Conservation (phyloP, 2,888 invertebrate species). For the Phorcus lineatus region DNA sequence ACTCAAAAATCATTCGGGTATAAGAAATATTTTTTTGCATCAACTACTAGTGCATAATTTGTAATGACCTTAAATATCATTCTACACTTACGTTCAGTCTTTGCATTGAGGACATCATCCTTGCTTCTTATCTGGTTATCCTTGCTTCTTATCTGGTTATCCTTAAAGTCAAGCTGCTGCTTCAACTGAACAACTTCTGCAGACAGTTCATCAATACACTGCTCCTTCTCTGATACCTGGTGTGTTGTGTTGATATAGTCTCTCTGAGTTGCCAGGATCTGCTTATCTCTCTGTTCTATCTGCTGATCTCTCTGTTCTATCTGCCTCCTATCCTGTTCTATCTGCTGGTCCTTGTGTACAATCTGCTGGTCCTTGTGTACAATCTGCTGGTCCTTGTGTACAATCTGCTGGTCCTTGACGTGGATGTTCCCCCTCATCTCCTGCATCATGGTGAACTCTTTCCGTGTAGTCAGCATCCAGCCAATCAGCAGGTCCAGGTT, state of each 20-base stretch:
- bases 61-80: too few species aligned
- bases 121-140: background rate
- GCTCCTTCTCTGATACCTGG: too few species aligned
- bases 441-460: background rate
- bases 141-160: background rate
- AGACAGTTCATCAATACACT: too few species aligned
- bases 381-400: slow-evolving; percentile 11
- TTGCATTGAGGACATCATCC: background rate
- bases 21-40: too few species aligned
- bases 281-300: background rate
- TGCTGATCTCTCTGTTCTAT: background rate
- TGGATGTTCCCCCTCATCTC: slow-evolving; percentile 3
- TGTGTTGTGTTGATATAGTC: too few species aligned
- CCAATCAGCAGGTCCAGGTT: background rate
- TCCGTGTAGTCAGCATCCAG: background rate
- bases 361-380: background rate
- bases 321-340: background rate
- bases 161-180: too few species aligned
- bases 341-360: background rate
- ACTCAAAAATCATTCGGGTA: too few species aligned
- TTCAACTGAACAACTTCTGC: too few species aligned
- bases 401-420: slow-evolving; percentile 7
- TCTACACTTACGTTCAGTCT: background rate
- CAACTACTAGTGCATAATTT: too few species aligned
- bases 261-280: background rate